Conservation (phyloP, 2,113 vertebrate species). For the Anseranas semipalmata region DNA sequence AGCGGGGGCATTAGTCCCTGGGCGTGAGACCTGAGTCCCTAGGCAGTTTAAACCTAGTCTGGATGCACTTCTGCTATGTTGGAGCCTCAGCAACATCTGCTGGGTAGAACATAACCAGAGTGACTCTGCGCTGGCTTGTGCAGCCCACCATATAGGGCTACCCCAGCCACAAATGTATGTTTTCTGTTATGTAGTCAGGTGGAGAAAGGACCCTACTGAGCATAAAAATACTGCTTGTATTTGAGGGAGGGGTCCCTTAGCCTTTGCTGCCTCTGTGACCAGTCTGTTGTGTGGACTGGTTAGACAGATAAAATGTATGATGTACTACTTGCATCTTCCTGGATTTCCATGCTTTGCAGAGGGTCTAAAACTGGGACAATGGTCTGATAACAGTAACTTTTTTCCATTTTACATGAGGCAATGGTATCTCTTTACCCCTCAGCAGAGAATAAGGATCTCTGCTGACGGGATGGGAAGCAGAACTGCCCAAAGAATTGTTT, state of each 20-base stretch:
- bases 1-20: neutral
- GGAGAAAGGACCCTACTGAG: neutral
- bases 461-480: neutral
- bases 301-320: neutral
- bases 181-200: constrained; percentile 9
- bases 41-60: neutral
- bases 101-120: neutral
- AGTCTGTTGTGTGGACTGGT: neutral
- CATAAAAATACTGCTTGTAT: neutral
- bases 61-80: neutral
- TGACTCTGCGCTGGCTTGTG: constrained; percentile 14
- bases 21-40: neutral
- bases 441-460: neutral
- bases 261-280: constrained; percentile 18
- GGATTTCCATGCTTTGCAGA: neutral
- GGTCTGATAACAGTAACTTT: neutral
- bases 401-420: neutral
- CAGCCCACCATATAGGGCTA: constrained; percentile 29
- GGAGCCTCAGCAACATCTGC: neutral
- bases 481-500: constrained; percentile 4
- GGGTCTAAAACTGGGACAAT: constrained; percentile 10
- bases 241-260: neutral
- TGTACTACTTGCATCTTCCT: neutral
- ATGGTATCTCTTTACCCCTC: neutral
- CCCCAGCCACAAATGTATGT: neutral